Base-by-base conservation (phyloP, 2,797 vertebrate species). In the Peromyscus aztecus region DNA sequence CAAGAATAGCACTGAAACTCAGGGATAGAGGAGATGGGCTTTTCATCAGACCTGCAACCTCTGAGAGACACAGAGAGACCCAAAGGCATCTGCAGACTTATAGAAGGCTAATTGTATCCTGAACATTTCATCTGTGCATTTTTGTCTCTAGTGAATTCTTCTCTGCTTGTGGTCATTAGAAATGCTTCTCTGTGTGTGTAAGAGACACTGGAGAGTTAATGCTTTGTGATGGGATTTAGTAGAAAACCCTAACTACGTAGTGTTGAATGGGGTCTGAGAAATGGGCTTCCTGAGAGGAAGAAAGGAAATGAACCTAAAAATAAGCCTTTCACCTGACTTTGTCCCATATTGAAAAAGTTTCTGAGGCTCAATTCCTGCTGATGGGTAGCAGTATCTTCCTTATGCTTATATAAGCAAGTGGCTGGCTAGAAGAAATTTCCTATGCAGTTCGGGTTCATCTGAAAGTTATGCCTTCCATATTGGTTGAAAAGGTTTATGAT, bases 1-100 rank as follows among this genome's bases (percentile, higher is more conserved):
- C 31, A 73, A 55, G 1, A 34, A 21, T 65, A 52, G 10, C 29
- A 59, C 0, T 13, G 21, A 14, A 77, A 34, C 29, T 69, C 24
- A 21, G 10, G 21, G 34, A 69, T 2, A 16, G 37, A 67, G 43
- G 77, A 80, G 0, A 69, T 19, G 0, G 21, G 24, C 6, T 59
- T 17, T 40, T 16, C 4, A 6, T 24, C 3, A 5, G 0, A 2
- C 12, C 27, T 9, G 3, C 0, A 71, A 55, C 34, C 81, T 59
- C 5, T 86, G 67, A 93, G 67, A 77, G 93, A 91, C 67, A 19
- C 1, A 40, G 0, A 2, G 14, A 40, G 24, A 76, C 1, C 7
- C 27, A 7, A 8, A 76, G 8, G 7, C 24, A 83, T 14, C 12
- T 11, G 2, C 12, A 52, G 34, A 65, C 78, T 27, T 19, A 40